Base-by-base conservation (phyloP, 1,140 invertebrate species). In the Druon quercuslanigerum region DNA sequence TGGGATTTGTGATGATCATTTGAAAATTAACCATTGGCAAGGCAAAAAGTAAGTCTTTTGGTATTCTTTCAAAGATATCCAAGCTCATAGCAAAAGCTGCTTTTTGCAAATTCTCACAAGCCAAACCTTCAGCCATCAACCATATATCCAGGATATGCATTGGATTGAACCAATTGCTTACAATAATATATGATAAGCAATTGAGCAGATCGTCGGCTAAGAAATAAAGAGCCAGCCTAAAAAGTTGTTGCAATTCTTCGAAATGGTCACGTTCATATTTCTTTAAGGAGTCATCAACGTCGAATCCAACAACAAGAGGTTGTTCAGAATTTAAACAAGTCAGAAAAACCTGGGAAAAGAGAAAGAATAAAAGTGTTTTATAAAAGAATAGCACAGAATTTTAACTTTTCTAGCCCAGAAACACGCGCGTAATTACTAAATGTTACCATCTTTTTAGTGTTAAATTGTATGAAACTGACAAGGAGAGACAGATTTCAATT, bases 191-290 rank as follows among this genome's bases (percentile, higher is more conserved):
- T 17, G 66, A 79, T 72, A 85, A 50, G 71, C 81, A 56, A 1
- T 75, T 33, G 16, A 51, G 80, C 57, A 88, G 75, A 52, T 83
- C 78, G 33, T 87, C 86, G 9, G 74, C 79, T 66, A 66, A 50
- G 56, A 87, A 87, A 3, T 87, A 51, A 20, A 82, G 51, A 7
- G 85, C 83, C 16, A 87, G 66, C 16, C 86, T 70, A n/a, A 88
- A 74, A 8, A 88, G 70, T n/a, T 75, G 57, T 20, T 86, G 19
- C 40, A 86, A 50, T 56, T 76, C 51, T 40, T 8, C 12, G 19
- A 83, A 75, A 75, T 79, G n/a, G 9, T 60, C 12, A 3, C 73
- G 40, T 1, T 75, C 12, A 51, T 82, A 86, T 66, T 87, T 83
- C 54, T 74, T 33, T 54, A 87, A 16, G 19, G 70, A 83, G 50